Percentiles rank a stretch among this genome's conserved stretches.
Evolutionary conservation across 2,888 invertebrate genomes (phyloP).

Genomic region (Xanthorhoe designata): DNA sequence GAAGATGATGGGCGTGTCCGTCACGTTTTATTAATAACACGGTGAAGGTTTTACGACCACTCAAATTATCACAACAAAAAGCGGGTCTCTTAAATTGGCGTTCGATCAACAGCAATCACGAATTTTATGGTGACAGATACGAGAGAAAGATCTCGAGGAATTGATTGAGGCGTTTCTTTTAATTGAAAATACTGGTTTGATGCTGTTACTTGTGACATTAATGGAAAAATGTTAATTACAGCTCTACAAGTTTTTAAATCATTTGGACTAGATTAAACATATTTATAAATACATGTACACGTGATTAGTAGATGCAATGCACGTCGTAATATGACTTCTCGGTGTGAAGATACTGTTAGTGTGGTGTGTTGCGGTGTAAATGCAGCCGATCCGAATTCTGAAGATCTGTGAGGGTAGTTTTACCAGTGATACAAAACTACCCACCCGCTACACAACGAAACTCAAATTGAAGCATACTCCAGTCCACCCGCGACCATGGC

Average conservation of each 20-base stretch:
- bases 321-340: no score
- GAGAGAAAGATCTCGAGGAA: slow-evolving; percentile 36
- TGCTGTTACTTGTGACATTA: not conserved
- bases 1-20: slow-evolving; percentile 1
- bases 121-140: slow-evolving; percentile 46
- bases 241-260: not conserved
- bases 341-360: no score
- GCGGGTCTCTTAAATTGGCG: slow-evolving; percentile 44
- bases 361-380: no score
- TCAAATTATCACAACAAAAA: slow-evolving; percentile 42
- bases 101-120: slow-evolving; percentile 46
- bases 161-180: slow-evolving; percentile 44
- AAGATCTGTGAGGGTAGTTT: no score
- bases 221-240: slow-evolving; percentile 1
- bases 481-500: no score
- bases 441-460: no score
- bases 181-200: slow-evolving; percentile 34
- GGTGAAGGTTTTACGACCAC: slow-evolving; percentile 32
- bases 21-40: slow-evolving; percentile 16
- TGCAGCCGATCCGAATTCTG: no score
- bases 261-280: not conserved
- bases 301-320: no score
- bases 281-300: no score
- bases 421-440: no score
- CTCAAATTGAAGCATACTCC: no score